A percentile compares a stretch with the other conserved stretches of the same genome.
These are phyloP conservation scores for Drosophila erecta DNA, from an alignment of 1,140 invertebrate genomes.

Conservation along the genomic window DNA sequence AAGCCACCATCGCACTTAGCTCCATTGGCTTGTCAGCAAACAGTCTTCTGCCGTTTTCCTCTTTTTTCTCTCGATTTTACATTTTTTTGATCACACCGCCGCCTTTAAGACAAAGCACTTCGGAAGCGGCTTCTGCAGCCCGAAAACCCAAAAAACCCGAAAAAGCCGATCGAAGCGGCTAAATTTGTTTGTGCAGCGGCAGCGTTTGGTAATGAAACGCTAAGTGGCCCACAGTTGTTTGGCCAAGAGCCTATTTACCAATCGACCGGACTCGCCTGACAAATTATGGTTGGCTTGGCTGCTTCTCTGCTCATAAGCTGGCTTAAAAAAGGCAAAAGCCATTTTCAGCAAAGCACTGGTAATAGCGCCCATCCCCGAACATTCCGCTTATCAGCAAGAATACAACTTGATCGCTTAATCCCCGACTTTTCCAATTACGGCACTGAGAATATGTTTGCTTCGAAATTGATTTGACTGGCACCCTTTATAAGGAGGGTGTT, in stretches of 20 bases:
- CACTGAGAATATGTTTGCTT: slow-evolving; percentile 68
- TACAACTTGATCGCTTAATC: slow-evolving; percentile 73
- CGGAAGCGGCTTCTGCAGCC: slow-evolving; percentile 78
- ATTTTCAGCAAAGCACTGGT: background rate
- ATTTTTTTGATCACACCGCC: slow-evolving; percentile 66
- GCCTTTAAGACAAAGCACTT: slow-evolving; percentile 46
- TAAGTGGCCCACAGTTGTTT: slow-evolving; percentile 77
- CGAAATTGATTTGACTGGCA: slow-evolving; percentile 60
- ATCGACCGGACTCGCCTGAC: slow-evolving; percentile 53
- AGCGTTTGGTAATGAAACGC: slow-evolving; percentile 77
- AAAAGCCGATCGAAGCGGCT: slow-evolving; percentile 50
- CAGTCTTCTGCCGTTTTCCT: slow-evolving; percentile 27
- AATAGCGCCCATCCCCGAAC: slow-evolving; percentile 5
- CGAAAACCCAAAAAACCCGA: slow-evolving; percentile 40
- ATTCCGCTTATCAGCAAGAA: slow-evolving; percentile 44
- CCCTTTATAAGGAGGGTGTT: slow-evolving; percentile 55
- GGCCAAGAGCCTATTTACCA: slow-evolving; percentile 48
- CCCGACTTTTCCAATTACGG: slow-evolving; percentile 66
- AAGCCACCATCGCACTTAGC: slow-evolving; percentile 36
- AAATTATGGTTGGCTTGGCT: slow-evolving; percentile 50
- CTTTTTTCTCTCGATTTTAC: background rate
- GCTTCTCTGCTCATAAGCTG: background rate
- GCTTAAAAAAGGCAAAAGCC: slow-evolving; percentile 5
- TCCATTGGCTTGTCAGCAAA: slow-evolving; percentile 64
- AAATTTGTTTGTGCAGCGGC: slow-evolving; percentile 78